A percentile compares a stretch with the other conserved stretches of the same genome.
phyloP scores from a whole-genome alignment of 2,888 invertebrate species.

The Xylota segnis region DNA sequence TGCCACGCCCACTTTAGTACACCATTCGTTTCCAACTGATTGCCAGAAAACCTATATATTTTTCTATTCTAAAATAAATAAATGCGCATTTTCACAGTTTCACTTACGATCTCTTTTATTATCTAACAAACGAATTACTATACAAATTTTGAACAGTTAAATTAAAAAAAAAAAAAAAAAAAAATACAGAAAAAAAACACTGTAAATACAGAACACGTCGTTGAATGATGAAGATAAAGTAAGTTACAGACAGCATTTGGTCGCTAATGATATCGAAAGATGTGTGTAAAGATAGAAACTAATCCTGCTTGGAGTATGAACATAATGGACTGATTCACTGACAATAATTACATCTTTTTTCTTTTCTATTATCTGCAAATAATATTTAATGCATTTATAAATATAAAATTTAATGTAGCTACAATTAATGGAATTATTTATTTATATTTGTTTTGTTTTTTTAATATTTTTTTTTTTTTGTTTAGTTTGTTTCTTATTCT shows the following conservation, averaged over 20 bases:
- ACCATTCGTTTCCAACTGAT: too few species aligned
- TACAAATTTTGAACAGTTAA: constrained; percentile 63
- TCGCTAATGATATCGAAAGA: constrained; percentile 60
- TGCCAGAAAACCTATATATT: too few species aligned
- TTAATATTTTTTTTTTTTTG: constrained; percentile 31
- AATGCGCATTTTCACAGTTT: constrained; percentile 44
- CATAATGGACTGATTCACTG: constrained; percentile 73
- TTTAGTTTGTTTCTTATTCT: constrained; percentile 40
- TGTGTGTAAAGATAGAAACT: constrained; percentile 60
- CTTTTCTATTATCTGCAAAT: constrained; percentile 56
- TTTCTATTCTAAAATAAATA: neutral
- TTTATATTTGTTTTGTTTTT: constrained; percentile 48
- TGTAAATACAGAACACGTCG: constrained; percentile 57
- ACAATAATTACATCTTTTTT: constrained; percentile 46
- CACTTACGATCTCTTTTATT: constrained; percentile 70
- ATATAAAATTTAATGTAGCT: constrained; percentile 76
- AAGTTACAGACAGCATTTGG: constrained; percentile 63
- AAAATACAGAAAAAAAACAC: constrained; percentile 47
- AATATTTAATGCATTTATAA: constrained; percentile 71
- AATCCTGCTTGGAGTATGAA: constrained; percentile 45
- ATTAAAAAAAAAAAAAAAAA: constrained; percentile 41
- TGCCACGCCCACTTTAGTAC: too few species aligned
- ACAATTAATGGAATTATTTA: constrained; percentile 76
- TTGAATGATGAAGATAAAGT: constrained; percentile 52
- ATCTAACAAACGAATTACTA: constrained; percentile 71